Evolutionary conservation across 2,797 vertebrate species (phyloP).

Genomic region (Toxotes lorentzi): DNA sequence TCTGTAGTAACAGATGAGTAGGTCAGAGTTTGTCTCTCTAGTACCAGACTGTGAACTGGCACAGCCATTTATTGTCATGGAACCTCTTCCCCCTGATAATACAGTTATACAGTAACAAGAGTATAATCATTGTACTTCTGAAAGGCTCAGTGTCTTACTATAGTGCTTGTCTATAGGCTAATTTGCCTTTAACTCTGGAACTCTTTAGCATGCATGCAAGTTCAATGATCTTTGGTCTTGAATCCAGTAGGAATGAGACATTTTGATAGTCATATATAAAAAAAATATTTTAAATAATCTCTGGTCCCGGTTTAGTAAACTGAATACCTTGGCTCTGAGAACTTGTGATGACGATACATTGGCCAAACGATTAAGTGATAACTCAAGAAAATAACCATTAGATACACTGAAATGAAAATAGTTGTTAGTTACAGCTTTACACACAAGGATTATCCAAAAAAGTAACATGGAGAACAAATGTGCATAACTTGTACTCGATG

Average conservation of each 20-base stretch:
- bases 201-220: neutral
- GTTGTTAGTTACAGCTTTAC: neutral
- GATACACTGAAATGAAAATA: neutral
- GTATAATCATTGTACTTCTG: slow-evolving; percentile 25
- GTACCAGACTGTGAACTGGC: slow-evolving; percentile 15
- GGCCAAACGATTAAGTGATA: too few species aligned
- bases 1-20: neutral
- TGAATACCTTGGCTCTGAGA: too few species aligned
- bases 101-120: slow-evolving; percentile 35
- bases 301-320: too few species aligned
- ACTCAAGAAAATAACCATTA: neutral
- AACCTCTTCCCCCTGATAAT: slow-evolving; percentile 18
- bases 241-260: neutral
- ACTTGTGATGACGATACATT: too few species aligned
- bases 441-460: neutral
- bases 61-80: slow-evolving; percentile 18
- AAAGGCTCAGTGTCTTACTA: slow-evolving; percentile 31
- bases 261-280: neutral
- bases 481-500: neutral
- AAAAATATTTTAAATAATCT: neutral
- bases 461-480: too few species aligned
- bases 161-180: neutral
- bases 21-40: neutral
- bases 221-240: neutral
- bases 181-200: neutral